Evolutionary conservation across 1,140 invertebrate genomes (phyloP), one percentile per base, ranked within the genome.

Genomic region (Drosophila suzukii): DNA sequence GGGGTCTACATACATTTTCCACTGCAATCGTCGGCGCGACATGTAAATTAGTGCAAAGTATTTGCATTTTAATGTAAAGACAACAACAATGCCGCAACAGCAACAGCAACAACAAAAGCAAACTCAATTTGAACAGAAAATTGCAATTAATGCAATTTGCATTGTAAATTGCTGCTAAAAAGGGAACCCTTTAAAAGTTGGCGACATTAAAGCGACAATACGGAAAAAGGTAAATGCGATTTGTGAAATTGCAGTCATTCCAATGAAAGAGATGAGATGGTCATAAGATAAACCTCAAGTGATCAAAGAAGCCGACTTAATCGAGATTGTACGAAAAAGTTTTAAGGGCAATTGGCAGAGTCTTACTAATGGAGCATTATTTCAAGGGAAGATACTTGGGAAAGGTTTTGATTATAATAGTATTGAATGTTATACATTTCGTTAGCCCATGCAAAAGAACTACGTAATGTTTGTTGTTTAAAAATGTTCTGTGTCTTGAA

Each of bases 41-140:
- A 86, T 88, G 75, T 88, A 88, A 88, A 88, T 88, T 79, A 76
- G 67, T 83, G 67, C 72, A 86, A 83, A 75, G 75, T 67, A 81
- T 85, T 79, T 84, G 67, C 77, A 84, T 84, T 84, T 84, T 77
- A 85, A 85, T 84, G 73, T 34, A 88, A 79, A 65, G 39, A 71
- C 30, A 71, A 41, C 39, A 39, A 68, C 63, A 70, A 34, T 51
- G 36, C 46, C 5, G 61, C 59, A 12, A 51, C 54, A 41, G 61
- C 59, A 12, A 51, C 54, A 41, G 49, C 38, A 49, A 62, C 36
- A 2, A 46, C 58, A 13, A 34, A 54, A 46, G 39, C 44, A 51
- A 67, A 54, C 55, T 73, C 71, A 75, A 75, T 75, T 75, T 62
- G 55, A 60, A 63, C 56, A 65, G 51, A 77, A 78, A 74, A 78